Conservation (phyloP, 1,140 invertebrate species). For the Copidosoma floridanum region DNA sequence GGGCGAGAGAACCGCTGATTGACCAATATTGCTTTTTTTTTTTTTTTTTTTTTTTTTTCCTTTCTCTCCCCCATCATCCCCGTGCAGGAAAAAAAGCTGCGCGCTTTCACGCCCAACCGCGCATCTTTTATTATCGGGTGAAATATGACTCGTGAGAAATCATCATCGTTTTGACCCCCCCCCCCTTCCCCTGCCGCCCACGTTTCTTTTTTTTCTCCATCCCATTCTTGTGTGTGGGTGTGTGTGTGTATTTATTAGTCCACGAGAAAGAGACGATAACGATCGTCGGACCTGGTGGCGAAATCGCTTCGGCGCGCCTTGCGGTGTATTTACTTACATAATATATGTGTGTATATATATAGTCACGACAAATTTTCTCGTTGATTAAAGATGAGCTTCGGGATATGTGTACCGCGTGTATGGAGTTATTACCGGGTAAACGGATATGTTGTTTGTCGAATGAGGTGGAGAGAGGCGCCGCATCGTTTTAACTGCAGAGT, state of each 20-base stretch:
- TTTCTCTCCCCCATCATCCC: not conserved
- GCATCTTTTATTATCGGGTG: constrained; percentile 21
- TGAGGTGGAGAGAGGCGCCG: not conserved
- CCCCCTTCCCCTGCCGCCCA: too few species aligned
- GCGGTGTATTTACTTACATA: too few species aligned
- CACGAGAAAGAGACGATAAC: too few species aligned
- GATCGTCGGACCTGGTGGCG: too few species aligned
- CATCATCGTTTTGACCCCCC: not conserved
- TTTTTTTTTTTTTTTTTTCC: not conserved
- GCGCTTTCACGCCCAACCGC: not conserved
- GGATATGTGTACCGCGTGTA: constrained; percentile 10
- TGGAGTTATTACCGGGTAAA: constrained; percentile 11
- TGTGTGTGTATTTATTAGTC: too few species aligned
- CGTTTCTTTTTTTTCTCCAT: not conserved
- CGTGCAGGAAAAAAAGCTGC: too few species aligned
- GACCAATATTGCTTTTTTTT: constrained; percentile 10
- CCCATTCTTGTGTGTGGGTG: too few species aligned
- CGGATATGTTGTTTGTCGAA: constrained; percentile 15
- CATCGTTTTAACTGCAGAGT: too few species aligned
- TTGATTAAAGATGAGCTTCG: not conserved
- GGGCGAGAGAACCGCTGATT: not conserved
- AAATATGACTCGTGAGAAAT: constrained; percentile 8
- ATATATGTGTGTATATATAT: too few species aligned
- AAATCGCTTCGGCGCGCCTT: too few species aligned
- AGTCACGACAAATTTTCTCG: too few species aligned